Base-by-base conservation (phyloP, 2,888 invertebrate species). In the Agelastica alni region DNA sequence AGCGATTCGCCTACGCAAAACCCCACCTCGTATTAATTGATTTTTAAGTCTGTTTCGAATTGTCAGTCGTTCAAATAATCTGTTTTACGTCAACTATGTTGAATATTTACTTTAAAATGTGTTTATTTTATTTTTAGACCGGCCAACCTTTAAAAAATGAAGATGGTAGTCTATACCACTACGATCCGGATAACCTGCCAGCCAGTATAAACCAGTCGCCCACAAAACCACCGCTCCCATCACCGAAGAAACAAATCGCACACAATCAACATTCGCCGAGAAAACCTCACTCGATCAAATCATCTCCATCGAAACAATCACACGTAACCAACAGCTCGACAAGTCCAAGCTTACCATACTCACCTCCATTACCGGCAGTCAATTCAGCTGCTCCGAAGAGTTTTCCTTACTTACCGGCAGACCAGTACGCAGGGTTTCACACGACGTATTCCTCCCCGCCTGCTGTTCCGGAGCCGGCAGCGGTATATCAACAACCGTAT, bases 91-190 rank as follows among this genome's bases (percentile, higher is more conserved):
- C n/a, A n/a, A n/a, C n/a, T n/a, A n/a, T n/a, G n/a, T n/a, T n/a
- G n/a, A n/a, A n/a, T n/a, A n/a, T n/a, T n/a, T n/a, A n/a, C n/a
- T n/a, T n/a, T n/a, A n/a, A n/a, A n/a, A n/a, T n/a, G n/a, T n/a
- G n/a, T n/a, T n/a, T n/a, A 41, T 34, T 9, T 10, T 20, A 3
- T 10, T 59, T 59, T 56, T 75, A 88, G 82, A 88, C 87, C 42
- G 89, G 90, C 4, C 85, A 87, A 46, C 87, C 91, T 0, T 82
- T 87, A 39, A 85, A 85, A 36, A 91, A 91, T 70, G 78, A 86
- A 0, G 91, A 92, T 70, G 91, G 91, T 10, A 81, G 84, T 1
- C 75, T 89, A 10, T 92, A 92, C 74, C 86, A 87, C 58, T 90
- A 86, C 75, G 88, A 91, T 69, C 90, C 91, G 0, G 78, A 80